phyloP scores from a whole-genome alignment of 2,113 vertebrate genomes.

The Callionymus lyra region DNA sequence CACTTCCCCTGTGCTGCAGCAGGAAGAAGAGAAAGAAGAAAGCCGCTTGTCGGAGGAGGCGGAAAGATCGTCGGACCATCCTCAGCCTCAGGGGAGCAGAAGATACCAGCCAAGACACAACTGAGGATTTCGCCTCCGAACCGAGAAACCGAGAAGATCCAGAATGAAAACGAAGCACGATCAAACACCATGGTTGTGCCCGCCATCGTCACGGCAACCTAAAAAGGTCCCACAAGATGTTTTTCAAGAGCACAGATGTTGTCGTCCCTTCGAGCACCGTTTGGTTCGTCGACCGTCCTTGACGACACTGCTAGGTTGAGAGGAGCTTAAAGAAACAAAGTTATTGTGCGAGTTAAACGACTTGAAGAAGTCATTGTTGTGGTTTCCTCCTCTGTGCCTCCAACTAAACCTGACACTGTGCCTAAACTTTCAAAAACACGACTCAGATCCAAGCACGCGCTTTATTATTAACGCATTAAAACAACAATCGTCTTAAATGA shows the following conservation, averaged over 20 bases:
- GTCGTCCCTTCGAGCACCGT: slow-evolving; percentile 26
- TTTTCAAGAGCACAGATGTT: no score
- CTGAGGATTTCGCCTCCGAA: slow-evolving; percentile 36
- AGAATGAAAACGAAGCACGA: slow-evolving; percentile 53
- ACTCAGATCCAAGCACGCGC: slow-evolving; percentile 21
- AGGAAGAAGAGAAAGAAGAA: slow-evolving; percentile 82
- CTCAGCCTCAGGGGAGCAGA: slow-evolving; percentile 59
- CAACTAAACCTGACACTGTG: slow-evolving; percentile 43
- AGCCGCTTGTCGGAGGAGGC: slow-evolving; percentile 83
- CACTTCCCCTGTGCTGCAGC: slow-evolving; percentile 49
- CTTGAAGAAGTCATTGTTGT: neutral
- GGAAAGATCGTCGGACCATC: slow-evolving; percentile 71
- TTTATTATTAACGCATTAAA: no score
- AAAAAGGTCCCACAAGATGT: slow-evolving; percentile 47
- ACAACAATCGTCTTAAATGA: no score
- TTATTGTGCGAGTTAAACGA: no score
- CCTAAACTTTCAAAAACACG: slow-evolving; percentile 34
- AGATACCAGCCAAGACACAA: slow-evolving; percentile 41
- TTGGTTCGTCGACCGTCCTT: slow-evolving; percentile 28
- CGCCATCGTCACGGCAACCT: slow-evolving; percentile 56
- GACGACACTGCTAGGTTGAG: no score
- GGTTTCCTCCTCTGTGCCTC: slow-evolving; percentile 34
- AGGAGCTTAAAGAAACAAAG: no score
- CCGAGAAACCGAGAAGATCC: slow-evolving; percentile 76
- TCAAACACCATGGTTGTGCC: slow-evolving; percentile 41